Base-by-base conservation (phyloP, 2,888 invertebrate species). In the Lathronympha strigana region DNA sequence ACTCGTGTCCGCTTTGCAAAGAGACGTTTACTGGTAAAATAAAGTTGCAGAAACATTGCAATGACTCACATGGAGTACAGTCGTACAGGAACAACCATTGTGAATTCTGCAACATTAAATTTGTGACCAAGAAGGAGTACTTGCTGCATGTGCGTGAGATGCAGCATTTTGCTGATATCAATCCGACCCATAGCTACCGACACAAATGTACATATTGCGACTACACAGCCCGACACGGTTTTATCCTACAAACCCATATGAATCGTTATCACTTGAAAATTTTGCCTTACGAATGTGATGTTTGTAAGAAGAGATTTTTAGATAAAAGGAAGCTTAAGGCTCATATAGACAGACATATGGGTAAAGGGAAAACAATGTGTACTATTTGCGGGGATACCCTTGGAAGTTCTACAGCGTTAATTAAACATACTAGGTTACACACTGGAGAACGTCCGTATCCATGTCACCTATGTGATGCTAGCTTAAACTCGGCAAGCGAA, bases 161-260 rank as follows among this genome's bases (percentile, higher is more conserved):
- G 9, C 38, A 61, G 25, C 66, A 66, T 40, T 47, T 66, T 47
- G 53, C 60, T 23, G 54, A 66, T n/a, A 38, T 66, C 1, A 53
- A 61, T 17, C 66, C 66, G 0, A 47, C 28, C 17, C 53, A 61
- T 8, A 53, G 31, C 13, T 66, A 66, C 8, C 45, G 38, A 19
- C 47, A 61, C 15, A 66, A 66, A 33, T 70, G 70, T 15, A 45
- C 67, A n/a, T 63, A 68, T 17, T 70, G 70, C n/a, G 68, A 68
- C 58, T 70, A 70, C 13, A 61, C 61, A 2, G 68, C 67, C 15
- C 60, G 66, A 21, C 63, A 66, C 15, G 36, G 54, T 49, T 67
- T 67, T 36, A 66, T 68, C 25, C 62, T 70, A 1, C 66, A 64
- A 9, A 70, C 68, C 1, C 70, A 70, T 28, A 64, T 66, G 61